Evolutionary conservation across 2,113 vertebrate genomes (phyloP), one percentile per base, ranked within the genome.

Genomic region (Odocoileus virginianus): DNA sequence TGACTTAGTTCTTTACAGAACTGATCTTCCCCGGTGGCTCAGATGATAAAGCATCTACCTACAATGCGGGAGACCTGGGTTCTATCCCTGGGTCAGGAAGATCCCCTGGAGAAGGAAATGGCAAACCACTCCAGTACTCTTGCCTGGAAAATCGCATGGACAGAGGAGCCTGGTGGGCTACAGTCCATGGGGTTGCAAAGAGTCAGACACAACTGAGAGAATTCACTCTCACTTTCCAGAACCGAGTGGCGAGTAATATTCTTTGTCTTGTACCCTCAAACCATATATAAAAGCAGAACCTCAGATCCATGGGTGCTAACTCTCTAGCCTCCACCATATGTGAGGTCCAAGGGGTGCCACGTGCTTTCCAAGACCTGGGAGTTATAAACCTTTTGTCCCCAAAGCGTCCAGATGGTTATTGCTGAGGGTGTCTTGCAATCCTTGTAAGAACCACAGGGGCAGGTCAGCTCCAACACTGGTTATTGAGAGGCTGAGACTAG

Each of bases 51-150:
- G 33, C 4, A 1, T 67, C 33, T 19, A 8, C 64, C 19, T 67
- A 67, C 33, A 67, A 67, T 19, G 33, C 16, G 2, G 33, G 64
- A 67, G 33, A 67, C 33, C 4, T 17, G 4, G 33, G 33, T n/a
- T n/a, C 2, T 0, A n/a, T n/a, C 33, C 64, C 64, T 67, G 16
- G 33, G 33, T 67, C 0, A 0, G 33, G 33, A n/a, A 67, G 33
- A 67, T 67, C 7, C 61, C 33, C 61, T n/a, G 16, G 64, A 67
- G 64, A 67, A 36, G 64, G n/a, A 67, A 67, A 67, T 36, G 33
- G 16, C 64, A 67, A 67, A 5, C 64, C 33, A 67, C 64, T 36
- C 33, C 8, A 67, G 64, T 67, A 67, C 33, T 36, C 33, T 67
- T 36, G 33, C 33, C 33, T 67, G 64, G 64, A 67, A 67, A 67